A percentile compares a stretch with the other conserved stretches of the same genome.
Evolutionary conservation across 2,113 vertebrate species (phyloP).

Genomic region (Pedionomus torquatus): DNA sequence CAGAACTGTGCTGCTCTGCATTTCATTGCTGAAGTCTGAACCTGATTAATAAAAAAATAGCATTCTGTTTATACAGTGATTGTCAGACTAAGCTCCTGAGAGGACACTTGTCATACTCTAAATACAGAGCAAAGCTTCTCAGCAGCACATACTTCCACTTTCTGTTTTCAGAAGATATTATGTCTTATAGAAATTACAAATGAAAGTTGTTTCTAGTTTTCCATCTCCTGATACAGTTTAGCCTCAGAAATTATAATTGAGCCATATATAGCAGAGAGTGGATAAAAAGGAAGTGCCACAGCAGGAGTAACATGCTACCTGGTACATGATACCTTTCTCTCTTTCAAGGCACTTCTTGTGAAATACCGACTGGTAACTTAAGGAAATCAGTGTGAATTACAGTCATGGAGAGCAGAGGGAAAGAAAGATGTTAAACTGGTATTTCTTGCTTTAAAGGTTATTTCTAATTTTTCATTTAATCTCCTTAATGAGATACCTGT

Average conservation of each 20-base stretch:
- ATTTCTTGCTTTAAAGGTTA: constrained; percentile 57
- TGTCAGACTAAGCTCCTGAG: neutral
- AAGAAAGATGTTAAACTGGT: constrained; percentile 42
- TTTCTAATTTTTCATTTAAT: constrained; percentile 53
- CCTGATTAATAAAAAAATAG: neutral
- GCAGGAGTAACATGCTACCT: constrained; percentile 24
- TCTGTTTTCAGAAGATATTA: neutral
- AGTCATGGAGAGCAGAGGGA: neutral
- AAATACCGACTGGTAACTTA: constrained; percentile 13
- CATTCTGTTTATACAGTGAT: neutral
- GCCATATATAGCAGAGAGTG: neutral
- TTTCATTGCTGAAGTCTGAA: neutral
- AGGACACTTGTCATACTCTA: neutral
- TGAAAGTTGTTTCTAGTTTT: neutral
- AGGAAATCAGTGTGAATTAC: constrained; percentile 12
- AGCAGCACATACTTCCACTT: neutral
- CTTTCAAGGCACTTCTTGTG: neutral
- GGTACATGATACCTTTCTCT: neutral
- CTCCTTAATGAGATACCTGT: neutral
- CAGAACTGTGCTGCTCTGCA: neutral
- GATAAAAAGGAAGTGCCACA: neutral
- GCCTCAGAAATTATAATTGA: neutral
- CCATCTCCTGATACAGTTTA: neutral
- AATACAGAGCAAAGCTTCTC: neutral
- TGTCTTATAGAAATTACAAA: neutral